These are phyloP conservation scores for Drosophila diplacantha DNA, from an alignment of 2,888 invertebrate genomes.

Conservation along the genomic window DNA sequence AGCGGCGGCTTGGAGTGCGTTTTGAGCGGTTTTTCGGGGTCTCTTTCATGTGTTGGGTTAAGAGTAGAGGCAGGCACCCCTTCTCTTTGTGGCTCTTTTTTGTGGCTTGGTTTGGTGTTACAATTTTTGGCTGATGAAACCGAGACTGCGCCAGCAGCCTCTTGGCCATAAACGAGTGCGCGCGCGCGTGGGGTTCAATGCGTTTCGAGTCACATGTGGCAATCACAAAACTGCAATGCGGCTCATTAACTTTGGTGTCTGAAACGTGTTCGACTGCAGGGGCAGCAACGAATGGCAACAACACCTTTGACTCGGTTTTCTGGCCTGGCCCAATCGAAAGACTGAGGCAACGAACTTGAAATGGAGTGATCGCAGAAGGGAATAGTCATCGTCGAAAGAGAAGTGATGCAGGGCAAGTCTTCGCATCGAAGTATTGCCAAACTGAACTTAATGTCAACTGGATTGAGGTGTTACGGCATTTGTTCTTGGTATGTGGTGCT, in stretches of 20 bases:
- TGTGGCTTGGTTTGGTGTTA: conserved; percentile 9
- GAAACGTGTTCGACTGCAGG: conserved; percentile 48
- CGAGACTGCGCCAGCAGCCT: conserved; percentile 16
- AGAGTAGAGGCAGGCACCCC: conserved; percentile 11
- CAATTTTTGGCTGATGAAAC: conserved; percentile 22
- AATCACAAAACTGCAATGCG: conserved; percentile 47
- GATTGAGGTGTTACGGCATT: background rate
- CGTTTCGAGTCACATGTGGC: conserved; percentile 54
- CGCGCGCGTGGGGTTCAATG: conserved; percentile 55
- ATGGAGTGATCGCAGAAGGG: conserved; percentile 11
- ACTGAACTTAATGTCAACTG: background rate
- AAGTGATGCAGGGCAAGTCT: conserved; percentile 1
- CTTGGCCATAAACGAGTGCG: conserved; percentile 22
- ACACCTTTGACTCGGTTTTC: conserved; percentile 31
- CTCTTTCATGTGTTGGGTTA: conserved; percentile 48
- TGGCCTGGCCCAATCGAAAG: conserved; percentile 62
- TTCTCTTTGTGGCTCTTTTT: conserved; percentile 15
- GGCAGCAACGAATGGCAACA: conserved; percentile 31
- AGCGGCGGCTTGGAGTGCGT: conserved; percentile 35
- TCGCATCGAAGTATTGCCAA: background rate
- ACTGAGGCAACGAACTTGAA: conserved; percentile 69
- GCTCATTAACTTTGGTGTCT: conserved; percentile 49
- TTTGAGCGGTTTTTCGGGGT: conserved; percentile 26
- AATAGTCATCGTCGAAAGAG: background rate
- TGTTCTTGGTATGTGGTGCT: background rate